Evolutionary conservation across 2,113 vertebrate genomes (phyloP), one percentile per base, ranked within the genome.

Genomic region (Chascanopsetta lugubris): DNA sequence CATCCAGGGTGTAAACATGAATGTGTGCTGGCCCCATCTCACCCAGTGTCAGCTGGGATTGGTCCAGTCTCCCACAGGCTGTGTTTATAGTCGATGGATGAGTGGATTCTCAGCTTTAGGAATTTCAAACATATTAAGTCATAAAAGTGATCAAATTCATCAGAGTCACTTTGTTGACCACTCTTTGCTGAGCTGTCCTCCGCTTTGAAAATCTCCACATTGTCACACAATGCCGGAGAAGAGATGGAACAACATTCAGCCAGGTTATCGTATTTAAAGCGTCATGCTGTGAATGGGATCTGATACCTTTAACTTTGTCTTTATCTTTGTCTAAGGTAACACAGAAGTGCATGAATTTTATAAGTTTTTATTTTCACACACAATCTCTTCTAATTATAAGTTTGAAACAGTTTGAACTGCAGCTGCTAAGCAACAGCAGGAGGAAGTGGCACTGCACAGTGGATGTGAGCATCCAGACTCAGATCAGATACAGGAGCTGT

Each of bases 111-210:
- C n/a, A n/a, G n/a, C n/a, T n/a, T n/a, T n/a, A n/a, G n/a, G n/a
- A n/a, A 20, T 20, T 21, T 21, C 9, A 45, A 20, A 40, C 2
- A n/a, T 11, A 15, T 73, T 90, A 34, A 91, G 68, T 90, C 85
- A 50, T 91, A 93, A 66, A 93, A 93, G 66, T 90, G 46, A 66
- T 93, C 89, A 73, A 85, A 91, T 66, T 91, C 89, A 47, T 91
- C 88, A 7, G 89, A 85, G 64, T 89, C 81, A 4, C 50, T 75
- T 2, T n/a, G 63, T 0, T 65, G 36, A 2, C 77, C 58, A 0
- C 29, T 34, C 34, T 57, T 43, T 7, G 46, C 18, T 0, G 57
- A 47, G 54, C 21, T 47, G 30, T 74, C 18, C 1, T 1, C 26
- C 34, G 68, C 85, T 51, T 63, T 82, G 22, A 86, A 84, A 38